phyloP scores from a whole-genome alignment of 2,113 vertebrate genomes.

The Noctilio leporinus region DNA sequence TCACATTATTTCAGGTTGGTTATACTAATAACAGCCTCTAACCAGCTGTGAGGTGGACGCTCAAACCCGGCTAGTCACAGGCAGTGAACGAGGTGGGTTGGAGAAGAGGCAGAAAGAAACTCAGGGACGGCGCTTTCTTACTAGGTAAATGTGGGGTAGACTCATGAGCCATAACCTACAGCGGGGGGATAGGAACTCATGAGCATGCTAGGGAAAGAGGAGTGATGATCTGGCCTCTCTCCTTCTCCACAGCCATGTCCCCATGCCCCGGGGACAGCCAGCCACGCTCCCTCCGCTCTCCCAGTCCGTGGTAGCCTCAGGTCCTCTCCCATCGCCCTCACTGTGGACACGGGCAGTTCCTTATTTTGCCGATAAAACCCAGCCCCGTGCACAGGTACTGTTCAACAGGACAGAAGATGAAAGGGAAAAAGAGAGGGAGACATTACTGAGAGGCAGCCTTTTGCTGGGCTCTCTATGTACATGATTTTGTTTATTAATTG shows the following conservation, averaged over 20 bases:
- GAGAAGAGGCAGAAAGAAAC: not conserved
- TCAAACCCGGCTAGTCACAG: conserved; percentile 25
- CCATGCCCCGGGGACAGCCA: accelerated
- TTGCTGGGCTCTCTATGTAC: not conserved
- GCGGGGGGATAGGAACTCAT: accelerated
- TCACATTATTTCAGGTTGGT: conserved; percentile 59
- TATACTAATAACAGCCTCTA: conserved; percentile 45
- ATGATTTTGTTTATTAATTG: not conserved
- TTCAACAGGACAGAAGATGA: not conserved
- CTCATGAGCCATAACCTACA: accelerated
- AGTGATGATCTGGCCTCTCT: accelerated
- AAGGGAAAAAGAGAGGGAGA: not conserved
- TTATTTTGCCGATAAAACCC: not conserved
- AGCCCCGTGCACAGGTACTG: not conserved
- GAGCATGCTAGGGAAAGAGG: accelerated
- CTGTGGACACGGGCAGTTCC: not conserved
- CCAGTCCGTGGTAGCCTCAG: not conserved
- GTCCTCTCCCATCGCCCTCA: not conserved
- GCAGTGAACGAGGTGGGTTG: not conserved
- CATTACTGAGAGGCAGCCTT: not conserved
- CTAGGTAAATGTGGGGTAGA: too few relatives aligned
- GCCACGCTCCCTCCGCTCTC: too few relatives aligned
- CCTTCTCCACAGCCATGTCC: accelerated
- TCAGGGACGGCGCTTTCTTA: accelerated
- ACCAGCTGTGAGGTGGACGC: not conserved